Evolutionary conservation across 2,797 vertebrate species (phyloP).

Genomic region (Orientallactaga sibirica): DNA sequence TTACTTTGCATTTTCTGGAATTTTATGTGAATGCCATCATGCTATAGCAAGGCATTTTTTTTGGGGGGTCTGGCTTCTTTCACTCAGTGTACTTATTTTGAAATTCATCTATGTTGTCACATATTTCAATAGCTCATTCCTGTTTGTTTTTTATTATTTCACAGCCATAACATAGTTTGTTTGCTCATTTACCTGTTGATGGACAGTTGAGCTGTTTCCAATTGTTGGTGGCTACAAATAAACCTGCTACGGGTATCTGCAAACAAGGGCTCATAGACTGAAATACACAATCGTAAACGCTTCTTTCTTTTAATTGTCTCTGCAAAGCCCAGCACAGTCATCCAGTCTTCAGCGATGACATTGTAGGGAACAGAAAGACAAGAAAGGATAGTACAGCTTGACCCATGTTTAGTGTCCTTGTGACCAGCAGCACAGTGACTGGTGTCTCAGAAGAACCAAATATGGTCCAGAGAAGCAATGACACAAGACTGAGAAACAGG

Average conservation of each 20-base stretch:
- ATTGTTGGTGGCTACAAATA: neutral
- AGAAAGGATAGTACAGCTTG: neutral
- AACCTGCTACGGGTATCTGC: neutral
- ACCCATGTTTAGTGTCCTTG: neutral
- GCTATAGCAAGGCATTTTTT: no score
- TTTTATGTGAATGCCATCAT: neutral
- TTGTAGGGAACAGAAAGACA: neutral
- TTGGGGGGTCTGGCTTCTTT: conserved; percentile 29
- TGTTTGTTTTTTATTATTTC: neutral
- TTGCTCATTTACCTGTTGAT: neutral
- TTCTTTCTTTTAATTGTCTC: neutral
- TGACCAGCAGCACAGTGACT: neutral
- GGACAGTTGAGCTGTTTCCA: neutral
- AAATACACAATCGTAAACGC: neutral
- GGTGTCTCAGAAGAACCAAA: neutral
- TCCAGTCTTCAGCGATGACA: neutral
- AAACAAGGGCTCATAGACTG: no score
- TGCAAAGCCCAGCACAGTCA: neutral
- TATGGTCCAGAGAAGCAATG: neutral
- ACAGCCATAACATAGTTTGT: neutral
- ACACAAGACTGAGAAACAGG: neutral
- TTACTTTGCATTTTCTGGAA: conserved; percentile 31
- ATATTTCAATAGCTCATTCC: neutral
- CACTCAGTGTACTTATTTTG: neutral
- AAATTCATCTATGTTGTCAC: neutral